Evolutionary conservation across 2,113 vertebrate species (phyloP).

Genomic region (Oceanodroma tethys): DNA sequence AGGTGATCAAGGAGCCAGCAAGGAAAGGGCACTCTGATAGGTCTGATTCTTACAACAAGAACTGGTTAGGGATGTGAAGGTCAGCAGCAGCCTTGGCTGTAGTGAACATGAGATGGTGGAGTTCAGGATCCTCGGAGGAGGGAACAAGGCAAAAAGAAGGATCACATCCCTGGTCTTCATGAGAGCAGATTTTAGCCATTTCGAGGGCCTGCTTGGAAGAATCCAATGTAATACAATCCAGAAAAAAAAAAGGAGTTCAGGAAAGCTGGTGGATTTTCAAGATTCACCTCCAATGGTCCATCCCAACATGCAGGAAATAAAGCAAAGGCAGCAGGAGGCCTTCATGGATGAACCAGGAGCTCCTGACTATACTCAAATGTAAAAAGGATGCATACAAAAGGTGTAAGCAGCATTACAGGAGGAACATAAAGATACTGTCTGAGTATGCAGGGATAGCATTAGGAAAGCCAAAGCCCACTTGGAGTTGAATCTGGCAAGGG

Average conservation of each 20-base stretch:
- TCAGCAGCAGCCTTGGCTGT: neutral
- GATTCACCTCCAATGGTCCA: neutral
- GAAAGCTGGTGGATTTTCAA: neutral
- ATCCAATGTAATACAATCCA: fast-evolving
- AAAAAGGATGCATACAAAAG: neutral
- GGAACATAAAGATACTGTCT: neutral
- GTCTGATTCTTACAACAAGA: neutral
- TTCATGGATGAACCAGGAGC: neutral
- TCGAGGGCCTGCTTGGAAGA: neutral
- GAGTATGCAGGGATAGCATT: neutral
- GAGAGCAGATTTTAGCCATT: neutral
- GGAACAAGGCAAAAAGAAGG: neutral
- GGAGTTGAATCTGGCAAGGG: neutral
- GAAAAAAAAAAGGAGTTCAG: fast-evolving
- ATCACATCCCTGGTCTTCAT: neutral
- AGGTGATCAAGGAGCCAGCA: neutral
- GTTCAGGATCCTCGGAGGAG: neutral
- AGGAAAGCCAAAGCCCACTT: neutral
- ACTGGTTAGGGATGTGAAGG: neutral
- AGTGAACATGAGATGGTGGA: neutral
- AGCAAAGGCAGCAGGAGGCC: neutral
- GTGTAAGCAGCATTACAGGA: neutral
- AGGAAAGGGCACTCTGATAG: neutral
- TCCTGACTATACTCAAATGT: neutral
- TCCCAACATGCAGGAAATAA: neutral